Percentiles rank a stretch among this genome's conserved stretches.
Evolutionary conservation across 2,888 invertebrate species (phyloP).

Genomic region (Limenitis camilla): DNA sequence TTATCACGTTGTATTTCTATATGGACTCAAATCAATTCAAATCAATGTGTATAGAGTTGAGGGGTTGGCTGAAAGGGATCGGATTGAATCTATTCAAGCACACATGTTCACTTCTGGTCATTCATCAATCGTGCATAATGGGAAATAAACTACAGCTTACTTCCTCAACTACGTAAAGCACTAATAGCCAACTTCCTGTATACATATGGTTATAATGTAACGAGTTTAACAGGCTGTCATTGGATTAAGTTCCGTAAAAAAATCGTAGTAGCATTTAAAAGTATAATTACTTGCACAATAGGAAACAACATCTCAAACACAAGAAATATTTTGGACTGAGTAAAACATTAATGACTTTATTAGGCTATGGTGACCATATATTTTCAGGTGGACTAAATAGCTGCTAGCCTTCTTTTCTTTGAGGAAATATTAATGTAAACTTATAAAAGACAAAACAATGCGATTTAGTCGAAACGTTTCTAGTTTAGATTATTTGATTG

Average conservation of each 20-base stretch:
- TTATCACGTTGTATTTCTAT: constrained; percentile 40
- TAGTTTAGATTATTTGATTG: no score
- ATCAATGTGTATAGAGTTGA: constrained; percentile 58
- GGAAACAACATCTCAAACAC: no score
- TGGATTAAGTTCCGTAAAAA: constrained; percentile 5
- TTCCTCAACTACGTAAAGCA: constrained; percentile 41
- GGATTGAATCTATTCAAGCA: constrained; percentile 24
- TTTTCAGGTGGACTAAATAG: no score
- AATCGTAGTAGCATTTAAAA: no score
- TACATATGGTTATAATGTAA: constrained; percentile 6
- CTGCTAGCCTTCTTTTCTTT: no score
- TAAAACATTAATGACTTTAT: no score
- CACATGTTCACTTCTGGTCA: constrained; percentile 50
- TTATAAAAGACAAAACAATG: no score
- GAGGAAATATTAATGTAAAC: no score
- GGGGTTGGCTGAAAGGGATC: constrained; percentile 23
- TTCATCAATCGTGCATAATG: constrained; percentile 66
- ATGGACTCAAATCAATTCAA: constrained; percentile 43
- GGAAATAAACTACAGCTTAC: constrained; percentile 56
- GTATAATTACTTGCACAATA: no score
- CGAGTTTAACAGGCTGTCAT: constrained; percentile 5
- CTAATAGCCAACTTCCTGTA: constrained; percentile 27
- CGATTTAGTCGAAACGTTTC: no score
- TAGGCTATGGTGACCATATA: no score
- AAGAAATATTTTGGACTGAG: no score